Percentiles rank a stretch among this genome's conserved stretches.
These are phyloP conservation scores for Eidolon helvum DNA, from an alignment of 2,113 vertebrate genomes.

Conservation along the genomic window DNA sequence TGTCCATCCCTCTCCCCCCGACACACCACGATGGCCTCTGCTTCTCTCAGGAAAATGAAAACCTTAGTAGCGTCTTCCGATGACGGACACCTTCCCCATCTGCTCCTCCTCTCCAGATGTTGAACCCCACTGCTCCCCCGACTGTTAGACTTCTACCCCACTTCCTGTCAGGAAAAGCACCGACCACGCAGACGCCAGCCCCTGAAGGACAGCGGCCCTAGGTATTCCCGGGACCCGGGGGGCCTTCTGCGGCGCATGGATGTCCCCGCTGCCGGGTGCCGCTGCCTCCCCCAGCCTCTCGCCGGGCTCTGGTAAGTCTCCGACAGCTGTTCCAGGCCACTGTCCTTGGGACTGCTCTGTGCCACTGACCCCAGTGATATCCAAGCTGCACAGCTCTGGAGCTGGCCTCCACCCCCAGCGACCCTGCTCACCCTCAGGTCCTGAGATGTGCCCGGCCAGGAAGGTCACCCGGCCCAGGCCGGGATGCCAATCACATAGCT, in stretches of 20 bases:
- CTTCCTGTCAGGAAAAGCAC: neutral
- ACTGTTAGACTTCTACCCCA: neutral
- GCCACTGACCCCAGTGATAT: neutral
- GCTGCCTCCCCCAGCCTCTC: neutral
- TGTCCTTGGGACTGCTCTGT: neutral
- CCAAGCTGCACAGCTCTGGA: neutral
- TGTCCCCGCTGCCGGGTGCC: too few relatives aligned
- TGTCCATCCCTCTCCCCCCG: neutral
- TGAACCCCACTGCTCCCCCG: neutral
- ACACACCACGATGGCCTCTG: neutral
- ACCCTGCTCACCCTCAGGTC: neutral
- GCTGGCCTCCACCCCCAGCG: accelerated
- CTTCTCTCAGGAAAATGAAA: neutral
- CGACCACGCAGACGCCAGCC: neutral
- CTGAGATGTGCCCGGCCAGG: neutral
- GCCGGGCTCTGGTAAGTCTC: neutral
- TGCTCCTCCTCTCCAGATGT: neutral
- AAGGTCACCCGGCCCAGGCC: neutral
- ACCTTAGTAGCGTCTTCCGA: neutral
- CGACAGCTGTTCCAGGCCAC: neutral
- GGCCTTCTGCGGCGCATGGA: neutral
- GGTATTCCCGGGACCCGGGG: neutral
- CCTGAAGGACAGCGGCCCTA: neutral
- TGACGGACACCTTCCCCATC: neutral
- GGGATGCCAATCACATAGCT: neutral